These are phyloP conservation scores for Autographa gamma DNA, from an alignment of 2,888 invertebrate species.

Conservation along the genomic window DNA sequence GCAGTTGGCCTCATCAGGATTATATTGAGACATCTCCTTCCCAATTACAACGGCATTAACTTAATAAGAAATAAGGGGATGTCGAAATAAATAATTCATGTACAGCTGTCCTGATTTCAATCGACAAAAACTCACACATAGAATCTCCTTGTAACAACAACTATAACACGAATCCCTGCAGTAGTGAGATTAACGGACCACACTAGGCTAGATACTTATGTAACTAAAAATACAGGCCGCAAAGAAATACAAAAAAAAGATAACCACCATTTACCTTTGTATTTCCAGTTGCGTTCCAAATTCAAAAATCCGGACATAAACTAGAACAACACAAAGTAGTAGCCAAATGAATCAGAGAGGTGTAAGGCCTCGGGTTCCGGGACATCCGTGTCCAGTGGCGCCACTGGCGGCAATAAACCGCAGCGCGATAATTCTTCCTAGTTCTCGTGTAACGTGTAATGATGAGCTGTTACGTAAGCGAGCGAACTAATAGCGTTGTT, in stretches of 20 bases:
- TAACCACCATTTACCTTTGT: not conserved
- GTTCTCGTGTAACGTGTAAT: constrained; percentile 69
- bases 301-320: not conserved
- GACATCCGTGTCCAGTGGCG: constrained; percentile 48
- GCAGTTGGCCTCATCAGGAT: constrained; percentile 70
- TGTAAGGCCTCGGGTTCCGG: constrained; percentile 39
- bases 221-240: constrained; percentile 13
- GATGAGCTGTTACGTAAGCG: constrained; percentile 63
- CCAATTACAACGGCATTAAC: constrained; percentile 70
- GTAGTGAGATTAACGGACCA: no score
- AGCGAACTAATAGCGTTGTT: constrained; percentile 48
- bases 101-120: not conserved
- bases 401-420: constrained; percentile 53
- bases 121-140: not conserved
- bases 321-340: constrained; percentile 17
- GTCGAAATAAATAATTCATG: constrained; percentile 9
- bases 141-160: no score
- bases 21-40: constrained; percentile 73
- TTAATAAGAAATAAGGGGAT: constrained; percentile 51
- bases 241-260: constrained; percentile 1
- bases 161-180: no score
- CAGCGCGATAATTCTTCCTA: constrained; percentile 69
- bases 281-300: not conserved
- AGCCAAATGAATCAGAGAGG: constrained; percentile 38
- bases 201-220: no score